Evolutionary conservation across 1,140 invertebrate genomes (phyloP).

Genomic region (Platyscapa corneri): DNA sequence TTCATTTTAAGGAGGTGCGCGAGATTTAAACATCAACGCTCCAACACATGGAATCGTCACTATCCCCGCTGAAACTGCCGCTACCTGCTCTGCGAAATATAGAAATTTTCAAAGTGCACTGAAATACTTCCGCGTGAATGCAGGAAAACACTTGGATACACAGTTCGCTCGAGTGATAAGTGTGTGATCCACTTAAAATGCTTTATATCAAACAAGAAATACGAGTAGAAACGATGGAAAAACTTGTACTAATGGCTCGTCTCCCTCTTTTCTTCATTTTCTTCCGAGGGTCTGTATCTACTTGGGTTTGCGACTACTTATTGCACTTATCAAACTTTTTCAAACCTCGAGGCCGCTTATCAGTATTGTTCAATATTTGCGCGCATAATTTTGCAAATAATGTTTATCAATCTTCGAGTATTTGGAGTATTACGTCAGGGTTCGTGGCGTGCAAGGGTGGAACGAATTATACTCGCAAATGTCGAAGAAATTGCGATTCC

Average conservation of each 20-base stretch:
- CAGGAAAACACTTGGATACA: background rate
- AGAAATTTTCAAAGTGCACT: background rate
- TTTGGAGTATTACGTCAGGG: background rate
- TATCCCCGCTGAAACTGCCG: background rate
- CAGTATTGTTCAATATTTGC: background rate
- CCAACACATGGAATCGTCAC: background rate
- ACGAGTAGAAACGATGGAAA: background rate
- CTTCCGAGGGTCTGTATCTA: background rate
- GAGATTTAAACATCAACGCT: background rate
- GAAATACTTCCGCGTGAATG: background rate
- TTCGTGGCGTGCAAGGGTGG: background rate
- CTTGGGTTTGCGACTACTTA: background rate
- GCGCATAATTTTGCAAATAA: background rate
- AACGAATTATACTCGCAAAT: background rate
- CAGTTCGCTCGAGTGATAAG: background rate
- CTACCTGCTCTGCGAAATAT: background rate
- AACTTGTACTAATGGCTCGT: background rate
- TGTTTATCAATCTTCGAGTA: background rate
- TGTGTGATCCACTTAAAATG: background rate
- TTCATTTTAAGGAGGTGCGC: background rate
- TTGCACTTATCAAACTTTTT: background rate
- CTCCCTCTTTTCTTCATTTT: background rate
- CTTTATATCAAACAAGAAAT: slow-evolving; percentile 9
- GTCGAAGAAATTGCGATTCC: background rate
- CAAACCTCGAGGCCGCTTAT: background rate